Conservation (phyloP, 2,797 vertebrate genomes). For the Oreortyx pictus region DNA sequence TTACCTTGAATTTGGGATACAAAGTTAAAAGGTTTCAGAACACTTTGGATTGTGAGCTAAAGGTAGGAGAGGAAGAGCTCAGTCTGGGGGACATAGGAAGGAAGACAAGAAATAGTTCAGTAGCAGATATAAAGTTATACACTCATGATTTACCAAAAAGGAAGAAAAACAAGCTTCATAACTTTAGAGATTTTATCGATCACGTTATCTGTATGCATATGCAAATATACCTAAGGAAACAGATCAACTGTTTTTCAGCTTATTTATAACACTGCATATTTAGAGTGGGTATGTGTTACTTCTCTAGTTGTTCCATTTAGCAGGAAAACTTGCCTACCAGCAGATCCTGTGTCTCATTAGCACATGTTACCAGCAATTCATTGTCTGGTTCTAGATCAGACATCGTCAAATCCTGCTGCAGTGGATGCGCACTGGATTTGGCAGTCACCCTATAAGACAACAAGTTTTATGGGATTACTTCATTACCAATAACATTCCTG, state of each 20-base stretch:
- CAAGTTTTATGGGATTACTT: background rate
- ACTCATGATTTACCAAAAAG: background rate
- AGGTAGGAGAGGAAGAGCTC: background rate
- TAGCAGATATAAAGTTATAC: background rate
- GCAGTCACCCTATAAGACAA: conserved; percentile 50
- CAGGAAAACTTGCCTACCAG: conserved; percentile 64
- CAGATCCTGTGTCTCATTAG: conserved; percentile 74
- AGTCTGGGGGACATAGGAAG: background rate
- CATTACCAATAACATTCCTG: background rate
- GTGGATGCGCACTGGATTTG: background rate
- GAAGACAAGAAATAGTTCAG: background rate
- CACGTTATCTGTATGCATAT: background rate
- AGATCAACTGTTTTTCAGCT: background rate
- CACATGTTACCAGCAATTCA: conserved; percentile 64
- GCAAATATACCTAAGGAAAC: background rate
- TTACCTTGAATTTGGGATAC: background rate
- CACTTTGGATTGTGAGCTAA: background rate
- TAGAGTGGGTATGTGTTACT: background rate
- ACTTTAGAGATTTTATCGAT: background rate
- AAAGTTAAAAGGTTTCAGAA: background rate
- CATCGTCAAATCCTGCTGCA: background rate
- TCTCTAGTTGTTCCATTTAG: background rate
- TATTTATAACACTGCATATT: background rate
- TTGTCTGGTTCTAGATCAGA: conserved; percentile 31
- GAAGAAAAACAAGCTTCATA: background rate